Base-by-base conservation (phyloP, 2,888 invertebrate genomes). In the Drosophila neonasuta region DNA sequence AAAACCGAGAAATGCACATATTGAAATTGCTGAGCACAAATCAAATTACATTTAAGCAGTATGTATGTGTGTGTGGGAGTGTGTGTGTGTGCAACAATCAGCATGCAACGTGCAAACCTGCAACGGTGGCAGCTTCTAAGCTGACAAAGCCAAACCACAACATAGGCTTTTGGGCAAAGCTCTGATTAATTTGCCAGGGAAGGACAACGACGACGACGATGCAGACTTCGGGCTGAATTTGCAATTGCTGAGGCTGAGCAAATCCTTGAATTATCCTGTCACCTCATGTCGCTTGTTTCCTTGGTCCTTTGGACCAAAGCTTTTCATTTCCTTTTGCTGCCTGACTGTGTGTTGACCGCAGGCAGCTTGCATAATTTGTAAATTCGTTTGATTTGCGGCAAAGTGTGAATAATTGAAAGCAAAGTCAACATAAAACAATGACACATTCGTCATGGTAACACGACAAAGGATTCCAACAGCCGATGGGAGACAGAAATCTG, bases 311-410 rank as follows among this genome's bases (percentile, higher is more conserved):
- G 20, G 20, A 3, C 20, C 20, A 20, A 4, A 20, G 20, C 20
- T 20, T 30, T 11, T 32, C 36, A 5, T 15, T 32, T 55, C 15
- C 4, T 11, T 11, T n/a, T 30, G 11, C 34, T 24, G 8, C 4
- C 13, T 13, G 6, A 24, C 24, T 24, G 24, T 24, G 24, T 24
- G 24, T 55, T 36, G 55, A 17, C 64, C 57, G 15, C 59, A 52
- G 63, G 48, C 58, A 17, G n/a, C 54, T 61, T 60, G 50, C 45
- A 74, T 61, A 69, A 61, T 73, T 74, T 65, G 51, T 48, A 65
- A 70, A 66, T 59, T 65, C 61, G 42, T 73, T 70, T 74, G 74
- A 69, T 65, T 73, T 73, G 69, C 65, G 44, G 60, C 45, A 50
- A 65, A 54, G 46, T 60, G 70, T 73, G 60, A 65, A 64, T 73